Percentiles rank a stretch among this genome's conserved stretches.
Conservation (phyloP, 2,888 invertebrate genomes). For the Caenorhabditis angaria region DNA sequence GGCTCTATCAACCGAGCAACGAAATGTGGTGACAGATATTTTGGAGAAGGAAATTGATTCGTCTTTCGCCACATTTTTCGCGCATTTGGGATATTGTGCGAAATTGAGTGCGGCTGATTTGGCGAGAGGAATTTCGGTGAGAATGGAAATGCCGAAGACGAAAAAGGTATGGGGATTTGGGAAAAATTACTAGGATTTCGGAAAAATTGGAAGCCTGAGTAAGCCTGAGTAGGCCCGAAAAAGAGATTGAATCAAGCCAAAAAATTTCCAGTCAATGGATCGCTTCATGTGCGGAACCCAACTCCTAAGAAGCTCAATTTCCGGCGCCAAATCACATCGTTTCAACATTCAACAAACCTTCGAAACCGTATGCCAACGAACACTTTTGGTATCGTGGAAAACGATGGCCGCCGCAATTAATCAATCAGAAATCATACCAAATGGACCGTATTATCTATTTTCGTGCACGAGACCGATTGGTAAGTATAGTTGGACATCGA, state of each 20-base stretch:
- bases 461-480: slow-evolving; percentile 34
- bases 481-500: not conserved
- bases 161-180: slow-evolving; percentile 16
- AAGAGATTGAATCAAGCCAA: not conserved
- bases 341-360: slow-evolving; percentile 19
- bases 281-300: slow-evolving; percentile 19
- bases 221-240: not conserved
- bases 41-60: slow-evolving; percentile 58
- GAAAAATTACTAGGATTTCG: not conserved
- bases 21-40: slow-evolving; percentile 56
- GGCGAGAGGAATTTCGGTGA: slow-evolving; percentile 52
- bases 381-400: slow-evolving; percentile 46
- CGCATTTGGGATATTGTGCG: slow-evolving; percentile 59
- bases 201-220: not conserved
- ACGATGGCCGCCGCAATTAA: slow-evolving; percentile 50
- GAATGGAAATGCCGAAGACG: slow-evolving; percentile 33
- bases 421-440: slow-evolving; percentile 51
- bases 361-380: slow-evolving; percentile 17
- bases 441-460: slow-evolving; percentile 44
- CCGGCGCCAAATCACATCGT: slow-evolving; percentile 16
- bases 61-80: slow-evolving; percentile 63
- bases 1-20: slow-evolving; percentile 54
- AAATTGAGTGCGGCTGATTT: slow-evolving; percentile 63
- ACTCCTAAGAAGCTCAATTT: slow-evolving; percentile 16
- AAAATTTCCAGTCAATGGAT: slow-evolving; percentile 22